Conservation (phyloP, 1,140 invertebrate species). For the Sycobia sp. region DNA sequence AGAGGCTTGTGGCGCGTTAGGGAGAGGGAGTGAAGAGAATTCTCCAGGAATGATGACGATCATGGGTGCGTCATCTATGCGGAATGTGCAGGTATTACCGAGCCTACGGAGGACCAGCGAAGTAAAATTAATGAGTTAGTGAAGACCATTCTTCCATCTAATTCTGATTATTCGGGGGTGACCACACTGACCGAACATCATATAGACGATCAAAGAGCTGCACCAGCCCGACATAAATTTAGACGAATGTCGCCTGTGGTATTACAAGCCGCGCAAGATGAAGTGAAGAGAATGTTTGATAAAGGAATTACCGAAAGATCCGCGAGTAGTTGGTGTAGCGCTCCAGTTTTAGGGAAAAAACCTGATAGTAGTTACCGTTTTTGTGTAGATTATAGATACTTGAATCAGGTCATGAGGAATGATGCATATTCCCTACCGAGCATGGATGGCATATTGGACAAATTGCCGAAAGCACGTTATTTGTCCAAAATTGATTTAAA, state of each 20-base stretch:
- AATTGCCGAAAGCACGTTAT: not conserved
- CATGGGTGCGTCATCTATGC: no score
- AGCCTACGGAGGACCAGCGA: no score
- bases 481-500: slow-evolving; percentile 1
- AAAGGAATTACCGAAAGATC: not conserved
- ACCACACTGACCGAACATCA: not conserved
- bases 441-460: not conserved
- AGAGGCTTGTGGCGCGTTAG: no score
- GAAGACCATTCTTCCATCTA: no score
- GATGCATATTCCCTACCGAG: not conserved
- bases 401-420: no score
- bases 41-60: no score
- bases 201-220: not conserved
- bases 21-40: no score
- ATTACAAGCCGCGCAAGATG: not conserved
- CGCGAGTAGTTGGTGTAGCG: not conserved
- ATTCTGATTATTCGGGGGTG: no score
- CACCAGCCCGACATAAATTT: not conserved
- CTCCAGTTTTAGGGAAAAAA: not conserved
- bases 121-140: no score
- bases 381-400: slow-evolving; percentile 2
- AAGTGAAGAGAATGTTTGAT: not conserved
- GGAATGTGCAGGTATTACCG: no score
- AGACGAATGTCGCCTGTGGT: not conserved
- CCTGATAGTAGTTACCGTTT: not conserved